Evolutionary conservation across 2,888 invertebrate genomes (phyloP).

Genomic region (Acanthosepion esculentum): DNA sequence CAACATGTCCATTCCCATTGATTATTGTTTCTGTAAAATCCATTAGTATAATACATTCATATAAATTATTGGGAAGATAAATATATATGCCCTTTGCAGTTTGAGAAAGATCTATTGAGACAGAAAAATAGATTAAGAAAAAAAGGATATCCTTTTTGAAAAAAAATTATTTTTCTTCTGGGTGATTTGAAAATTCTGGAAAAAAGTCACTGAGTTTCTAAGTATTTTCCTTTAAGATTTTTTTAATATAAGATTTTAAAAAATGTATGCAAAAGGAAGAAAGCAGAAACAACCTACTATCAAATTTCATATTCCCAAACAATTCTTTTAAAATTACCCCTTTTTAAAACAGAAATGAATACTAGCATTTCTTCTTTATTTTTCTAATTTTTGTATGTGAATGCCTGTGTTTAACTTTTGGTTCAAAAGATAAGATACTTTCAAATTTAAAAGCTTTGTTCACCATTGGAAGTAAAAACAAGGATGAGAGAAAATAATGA

Average conservation of each 20-base stretch:
- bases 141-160: not conserved
- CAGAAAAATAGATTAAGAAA: not conserved
- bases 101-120: too few species aligned
- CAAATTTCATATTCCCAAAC: not conserved
- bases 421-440: not conserved
- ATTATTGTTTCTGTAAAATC: not conserved
- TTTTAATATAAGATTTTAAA: not conserved
- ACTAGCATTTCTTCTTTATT: not conserved
- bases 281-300: not conserved
- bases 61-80: not conserved
- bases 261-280: not conserved
- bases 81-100: not conserved
- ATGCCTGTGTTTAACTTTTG: not conserved
- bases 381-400: not conserved
- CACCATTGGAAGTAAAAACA: not conserved
- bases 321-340: not conserved
- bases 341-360: not conserved
- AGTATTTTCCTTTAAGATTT: not conserved
- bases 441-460: conserved; percentile 12
- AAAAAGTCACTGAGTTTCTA: not conserved
- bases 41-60: not conserved
- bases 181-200: not conserved
- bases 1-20: too few species aligned
- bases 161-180: not conserved
- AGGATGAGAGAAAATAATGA: not conserved